Base-by-base conservation (phyloP, 2,113 vertebrate species). In the Tringa solitaria region DNA sequence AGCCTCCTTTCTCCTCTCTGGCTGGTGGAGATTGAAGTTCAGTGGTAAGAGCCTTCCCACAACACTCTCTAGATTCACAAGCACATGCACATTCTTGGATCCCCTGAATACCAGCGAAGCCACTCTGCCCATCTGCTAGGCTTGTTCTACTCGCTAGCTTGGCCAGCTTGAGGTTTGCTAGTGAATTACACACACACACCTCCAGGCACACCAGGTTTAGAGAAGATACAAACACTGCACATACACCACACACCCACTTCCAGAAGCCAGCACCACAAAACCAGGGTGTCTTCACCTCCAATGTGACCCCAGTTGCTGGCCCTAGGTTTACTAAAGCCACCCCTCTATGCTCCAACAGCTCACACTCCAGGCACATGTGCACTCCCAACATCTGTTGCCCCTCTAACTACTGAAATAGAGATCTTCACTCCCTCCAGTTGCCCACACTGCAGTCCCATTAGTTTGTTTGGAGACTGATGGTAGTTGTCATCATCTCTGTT, bases 361-460 rank as follows among this genome's bases (percentile, higher is more conserved):
- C 19, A 32, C 18, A 37, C 10, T 63, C 26, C 41, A 63, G 48
- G 63, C 27, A 64, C 28, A 23, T 0, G 1, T 45, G 24, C 20
- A 17, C 16, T n/a, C 27, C 24, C 56, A 27, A 10, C 18, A 46
- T 35, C 76, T 37, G 19, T 59, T 37, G 14, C 28, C 27, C 18
- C 21, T 59, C 56, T 61, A 59, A 3, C 73, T 61, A 9, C 27
- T 51, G 57, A 33, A 22, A n/a, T 15, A 53, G 30, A 73, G 64
- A 67, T 23, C 8, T n/a, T 53, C n/a, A 26, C 27, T 57, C 0
- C 0, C 41, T 54, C 32, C 48, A 45, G 23, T n/a, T 81, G 23
- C 18, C 16, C 12, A 21, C 9, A 22, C 17, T 13, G 12, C n/a
- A 46, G 48, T 27, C 43, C 28, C 22, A 68, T 43, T 35, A 16